Evolutionary conservation across 2,797 vertebrate species (phyloP), one percentile per base, ranked within the genome.

Genomic region (Gymnocypris eckloni): DNA sequence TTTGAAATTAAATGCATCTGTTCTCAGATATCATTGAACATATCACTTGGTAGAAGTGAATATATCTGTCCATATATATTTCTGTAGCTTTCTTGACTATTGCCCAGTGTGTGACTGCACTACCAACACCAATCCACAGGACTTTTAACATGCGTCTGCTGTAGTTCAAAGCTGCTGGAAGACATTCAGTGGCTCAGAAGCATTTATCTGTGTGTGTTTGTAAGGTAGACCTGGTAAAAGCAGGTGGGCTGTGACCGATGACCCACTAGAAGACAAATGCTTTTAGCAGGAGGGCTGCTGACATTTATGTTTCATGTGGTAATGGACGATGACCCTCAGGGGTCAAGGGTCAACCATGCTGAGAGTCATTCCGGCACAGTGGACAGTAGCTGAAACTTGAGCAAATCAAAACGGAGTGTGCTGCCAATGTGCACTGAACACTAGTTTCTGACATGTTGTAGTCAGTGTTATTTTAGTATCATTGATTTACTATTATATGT

Each of bases 181-280:
- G 37, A 33, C 33, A 25, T 41, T 66, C 43, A 39, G 25, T 39
- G 59, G 28, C 41, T 71, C 12, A 3, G 13, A 76, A 69, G 41
- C 25, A 54, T 76, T 39, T 87, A 33, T 87, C 70, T 81, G 81
- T 75, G 43, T 71, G 73, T 81, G 71, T 84, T 33, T 75, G 70
- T 80, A 64, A 48, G 69, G n/a, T 83, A 73, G 67, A 43, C 82
- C 48, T 79, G 71, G 82, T 67, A 77, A 89, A 84, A 86, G 87
- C 82, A 75, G 88, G 86, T 86, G 81, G 83, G 90, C 89, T 91
- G 86, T 78, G 84, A 86, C 86, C 82, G 75, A 87, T 92, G 91
- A 93, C 90, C 92, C 87, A 88, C 91, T 88, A 91, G 89, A 94
- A 94, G 94, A 95, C 94, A 95, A 94, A 95, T 94, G 93, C 88